Percentiles rank a stretch among this genome's conserved stretches.
phyloP scores from a whole-genome alignment of 1,140 invertebrate species.

The Daktulosphaira vitifoliae region DNA sequence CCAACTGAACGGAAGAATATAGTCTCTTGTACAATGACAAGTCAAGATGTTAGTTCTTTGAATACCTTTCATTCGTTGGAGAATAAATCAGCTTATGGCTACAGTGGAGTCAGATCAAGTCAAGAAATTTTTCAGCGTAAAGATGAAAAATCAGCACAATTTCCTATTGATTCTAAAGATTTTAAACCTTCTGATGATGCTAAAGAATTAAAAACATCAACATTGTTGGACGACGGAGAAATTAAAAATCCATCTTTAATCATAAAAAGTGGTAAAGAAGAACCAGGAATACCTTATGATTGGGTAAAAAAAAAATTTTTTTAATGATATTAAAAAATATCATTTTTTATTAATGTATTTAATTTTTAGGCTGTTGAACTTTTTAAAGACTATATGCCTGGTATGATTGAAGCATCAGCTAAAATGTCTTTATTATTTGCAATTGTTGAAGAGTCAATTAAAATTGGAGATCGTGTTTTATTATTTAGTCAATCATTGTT shows the following conservation, averaged over 20 bases:
- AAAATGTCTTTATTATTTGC: slow-evolving; percentile 94
- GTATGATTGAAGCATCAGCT: slow-evolving; percentile 83
- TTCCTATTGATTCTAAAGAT: slow-evolving; percentile 9
- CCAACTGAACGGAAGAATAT: slow-evolving; percentile 13
- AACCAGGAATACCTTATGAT: slow-evolving; percentile 72
- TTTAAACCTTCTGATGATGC: slow-evolving; percentile 4
- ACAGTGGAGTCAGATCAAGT: background rate
- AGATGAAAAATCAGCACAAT: slow-evolving; percentile 2
- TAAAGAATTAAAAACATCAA: background rate
- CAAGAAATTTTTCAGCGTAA: background rate
- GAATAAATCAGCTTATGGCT: slow-evolving; percentile 23
- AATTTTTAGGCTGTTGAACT: slow-evolving; percentile 64
- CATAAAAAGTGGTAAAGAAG: slow-evolving; percentile 49
- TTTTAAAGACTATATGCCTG: slow-evolving; percentile 78
- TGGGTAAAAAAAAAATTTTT: slow-evolving; percentile 53
- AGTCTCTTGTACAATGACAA: slow-evolving; percentile 20
- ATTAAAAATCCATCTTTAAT: slow-evolving; percentile 26
- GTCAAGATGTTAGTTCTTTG: slow-evolving; percentile 24
- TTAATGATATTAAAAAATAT: background rate
- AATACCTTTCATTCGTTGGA: slow-evolving; percentile 16
- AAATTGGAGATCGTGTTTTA: slow-evolving; percentile 80
- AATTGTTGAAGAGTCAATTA: slow-evolving; percentile 82
- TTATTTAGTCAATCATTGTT: slow-evolving; percentile 95
- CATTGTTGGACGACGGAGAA: slow-evolving; percentile 11
- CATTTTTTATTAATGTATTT: slow-evolving; percentile 4